Percentiles rank a stretch among this genome's conserved stretches.
phyloP scores from a whole-genome alignment of 2,888 invertebrate species.

The Anoplius nigerrimus region DNA sequence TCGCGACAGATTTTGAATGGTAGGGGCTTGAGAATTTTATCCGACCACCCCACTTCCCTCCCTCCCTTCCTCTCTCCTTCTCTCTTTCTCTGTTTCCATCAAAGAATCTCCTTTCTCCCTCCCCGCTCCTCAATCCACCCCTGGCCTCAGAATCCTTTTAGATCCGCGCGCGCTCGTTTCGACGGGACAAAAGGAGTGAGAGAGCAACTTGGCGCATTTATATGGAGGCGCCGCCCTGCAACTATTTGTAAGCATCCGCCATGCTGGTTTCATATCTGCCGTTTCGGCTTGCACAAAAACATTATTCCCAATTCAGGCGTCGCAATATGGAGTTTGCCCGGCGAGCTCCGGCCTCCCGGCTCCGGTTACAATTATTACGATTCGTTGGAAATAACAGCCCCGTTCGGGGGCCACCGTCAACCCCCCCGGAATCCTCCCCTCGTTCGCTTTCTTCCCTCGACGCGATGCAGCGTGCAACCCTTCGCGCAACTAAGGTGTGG shows the following conservation, averaged over 20 bases:
- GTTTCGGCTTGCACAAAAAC: conserved; percentile 69
- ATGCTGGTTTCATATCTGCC: conserved; percentile 73
- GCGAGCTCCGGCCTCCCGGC: conserved; percentile 40
- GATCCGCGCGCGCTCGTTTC: conserved; percentile 46
- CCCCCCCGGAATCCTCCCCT: conserved; percentile 4
- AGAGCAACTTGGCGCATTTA: conserved; percentile 46
- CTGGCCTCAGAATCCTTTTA: conserved; percentile 45
- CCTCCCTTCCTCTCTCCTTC: conserved; percentile 27
- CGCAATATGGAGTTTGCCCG: conserved; percentile 61
- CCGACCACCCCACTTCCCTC: neutral
- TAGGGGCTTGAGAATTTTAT: conserved; percentile 10
- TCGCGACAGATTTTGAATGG: conserved; percentile 18
- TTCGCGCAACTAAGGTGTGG: neutral
- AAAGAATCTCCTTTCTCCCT: neutral
- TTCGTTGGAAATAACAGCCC: conserved; percentile 69
- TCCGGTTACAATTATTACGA: conserved; percentile 69
- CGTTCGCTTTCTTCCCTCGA: conserved; percentile 2
- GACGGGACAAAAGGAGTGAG: conserved; percentile 57
- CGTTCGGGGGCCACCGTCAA: conserved; percentile 3
- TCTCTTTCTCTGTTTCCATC: conserved; percentile 23
- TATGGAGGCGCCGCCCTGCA: conserved; percentile 69
- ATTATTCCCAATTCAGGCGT: conserved; percentile 57
- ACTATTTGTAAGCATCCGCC: conserved; percentile 75
- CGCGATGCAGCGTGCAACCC: neutral
- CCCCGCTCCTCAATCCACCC: conserved; percentile 12